phyloP scores from a whole-genome alignment of 2,797 vertebrate genomes.

The Dryobates pubescens region DNA sequence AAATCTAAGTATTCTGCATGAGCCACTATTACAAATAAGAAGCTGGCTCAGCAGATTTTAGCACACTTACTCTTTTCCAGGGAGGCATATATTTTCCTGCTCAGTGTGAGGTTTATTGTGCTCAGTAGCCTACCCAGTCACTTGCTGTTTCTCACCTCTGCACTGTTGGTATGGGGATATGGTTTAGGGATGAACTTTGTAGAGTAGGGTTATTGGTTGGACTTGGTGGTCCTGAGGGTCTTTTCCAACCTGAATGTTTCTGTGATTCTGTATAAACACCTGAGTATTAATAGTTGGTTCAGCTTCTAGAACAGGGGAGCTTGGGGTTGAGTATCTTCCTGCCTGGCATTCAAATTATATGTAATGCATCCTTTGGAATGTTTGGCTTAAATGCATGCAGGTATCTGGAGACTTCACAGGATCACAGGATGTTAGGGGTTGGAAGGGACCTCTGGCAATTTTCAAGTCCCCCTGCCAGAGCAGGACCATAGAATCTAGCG shows the following conservation, averaged over 20 bases:
- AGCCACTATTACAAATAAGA: accelerated
- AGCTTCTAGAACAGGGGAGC: neutral
- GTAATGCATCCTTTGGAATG: constrained; percentile 51
- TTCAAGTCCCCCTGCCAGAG: too few relatives aligned
- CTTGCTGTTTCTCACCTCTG: constrained; percentile 17
- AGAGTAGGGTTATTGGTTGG: too few relatives aligned
- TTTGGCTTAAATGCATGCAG: neutral
- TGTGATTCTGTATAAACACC: neutral
- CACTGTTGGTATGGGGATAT: neutral
- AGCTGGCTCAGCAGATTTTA: neutral
- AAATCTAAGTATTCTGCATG: neutral
- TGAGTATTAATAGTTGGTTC: neutral
- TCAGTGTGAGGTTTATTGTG: neutral
- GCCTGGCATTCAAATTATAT: neutral
- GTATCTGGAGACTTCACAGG: neutral
- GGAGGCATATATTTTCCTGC: neutral
- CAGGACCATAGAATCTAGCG: too few relatives aligned
- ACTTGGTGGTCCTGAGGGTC: too few relatives aligned
- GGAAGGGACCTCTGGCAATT: too few relatives aligned
- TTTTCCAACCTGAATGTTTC: too few relatives aligned
- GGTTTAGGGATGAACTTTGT: too few relatives aligned
- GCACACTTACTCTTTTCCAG: neutral
- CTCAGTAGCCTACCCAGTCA: neutral
- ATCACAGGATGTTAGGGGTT: too few relatives aligned
- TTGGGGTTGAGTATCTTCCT: neutral